phyloP scores from a whole-genome alignment of 2,797 vertebrate genomes.

The Pelobates cultripes region DNA sequence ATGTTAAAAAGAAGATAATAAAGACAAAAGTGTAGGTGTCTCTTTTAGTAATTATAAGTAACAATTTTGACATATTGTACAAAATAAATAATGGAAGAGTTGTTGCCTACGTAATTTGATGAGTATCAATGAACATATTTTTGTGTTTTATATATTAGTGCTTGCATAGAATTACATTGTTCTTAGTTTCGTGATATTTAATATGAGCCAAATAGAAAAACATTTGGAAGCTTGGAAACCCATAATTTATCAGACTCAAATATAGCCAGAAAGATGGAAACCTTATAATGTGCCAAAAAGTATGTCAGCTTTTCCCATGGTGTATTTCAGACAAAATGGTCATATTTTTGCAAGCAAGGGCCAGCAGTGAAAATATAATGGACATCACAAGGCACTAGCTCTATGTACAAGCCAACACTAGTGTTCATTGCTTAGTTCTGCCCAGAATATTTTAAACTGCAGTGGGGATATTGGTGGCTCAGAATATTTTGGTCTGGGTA shows the following conservation, averaged over 20 bases:
- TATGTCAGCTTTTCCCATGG: slow-evolving; percentile 74
- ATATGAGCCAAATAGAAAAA: slow-evolving; percentile 81
- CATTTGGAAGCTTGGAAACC: slow-evolving; percentile 82
- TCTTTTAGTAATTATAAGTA: slow-evolving; percentile 20
- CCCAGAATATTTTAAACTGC: background rate
- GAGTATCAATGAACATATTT: slow-evolving; percentile 61
- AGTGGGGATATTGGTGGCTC: no score
- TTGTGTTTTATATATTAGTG: slow-evolving; percentile 7
- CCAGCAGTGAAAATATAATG: background rate
- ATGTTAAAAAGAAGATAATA: slow-evolving; percentile 16
- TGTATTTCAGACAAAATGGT: slow-evolving; percentile 69
- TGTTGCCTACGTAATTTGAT: slow-evolving; percentile 18
- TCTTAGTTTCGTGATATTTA: slow-evolving; percentile 68
- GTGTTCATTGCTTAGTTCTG: background rate
- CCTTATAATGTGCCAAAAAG: slow-evolving; percentile 68
- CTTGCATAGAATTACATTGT: slow-evolving; percentile 71
- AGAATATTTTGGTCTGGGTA: no score
- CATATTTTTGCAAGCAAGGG: slow-evolving; percentile 58
- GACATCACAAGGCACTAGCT: background rate
- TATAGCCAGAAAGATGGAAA: slow-evolving; percentile 79
- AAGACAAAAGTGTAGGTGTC: slow-evolving; percentile 18
- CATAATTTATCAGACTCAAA: slow-evolving; percentile 80
- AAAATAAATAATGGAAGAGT: slow-evolving; percentile 1
- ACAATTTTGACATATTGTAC: slow-evolving; percentile 19
- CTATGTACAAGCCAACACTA: background rate